phyloP scores from a whole-genome alignment of 2,888 invertebrate species.

The Apeira syringaria region DNA sequence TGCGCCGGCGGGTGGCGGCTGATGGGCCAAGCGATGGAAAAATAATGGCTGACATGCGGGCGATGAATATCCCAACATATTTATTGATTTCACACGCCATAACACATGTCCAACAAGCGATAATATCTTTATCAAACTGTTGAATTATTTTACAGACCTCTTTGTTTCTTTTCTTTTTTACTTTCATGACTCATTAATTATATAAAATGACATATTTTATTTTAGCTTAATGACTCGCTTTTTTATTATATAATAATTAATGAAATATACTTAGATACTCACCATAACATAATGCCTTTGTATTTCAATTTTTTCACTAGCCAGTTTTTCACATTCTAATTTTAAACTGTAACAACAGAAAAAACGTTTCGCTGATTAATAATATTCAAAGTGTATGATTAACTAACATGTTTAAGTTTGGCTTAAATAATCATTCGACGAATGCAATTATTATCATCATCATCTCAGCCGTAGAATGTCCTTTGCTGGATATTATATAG shows the following conservation, averaged over 20 bases:
- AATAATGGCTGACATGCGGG: constrained; percentile 60
- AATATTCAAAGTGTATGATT: not conserved
- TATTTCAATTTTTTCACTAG: constrained; percentile 94
- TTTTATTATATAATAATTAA: constrained; percentile 6
- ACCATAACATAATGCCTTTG: constrained; percentile 96
- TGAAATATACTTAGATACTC: constrained; percentile 60
- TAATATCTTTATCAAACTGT: constrained; percentile 53
- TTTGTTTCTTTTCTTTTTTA: constrained; percentile 21
- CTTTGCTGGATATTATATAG: too few species aligned
- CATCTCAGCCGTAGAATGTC: too few species aligned
- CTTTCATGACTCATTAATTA: constrained; percentile 7
- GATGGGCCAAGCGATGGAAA: constrained; percentile 40
- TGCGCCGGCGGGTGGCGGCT: constrained; percentile 31
- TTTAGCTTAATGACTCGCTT: not conserved
- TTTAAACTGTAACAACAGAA: constrained; percentile 86
- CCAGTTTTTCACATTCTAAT: constrained; percentile 94
- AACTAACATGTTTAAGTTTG: too few species aligned
- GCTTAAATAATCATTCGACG: too few species aligned
- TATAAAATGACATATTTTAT: constrained; percentile 8
- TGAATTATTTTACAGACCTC: constrained; percentile 12
- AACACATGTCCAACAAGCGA: constrained; percentile 49
- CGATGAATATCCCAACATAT: constrained; percentile 53
- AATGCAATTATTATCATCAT: too few species aligned
- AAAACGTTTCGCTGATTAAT: constrained; percentile 10
- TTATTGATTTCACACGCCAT: constrained; percentile 61